Conservation (phyloP, 2,113 vertebrate species). For the Zosterops lateralis region DNA sequence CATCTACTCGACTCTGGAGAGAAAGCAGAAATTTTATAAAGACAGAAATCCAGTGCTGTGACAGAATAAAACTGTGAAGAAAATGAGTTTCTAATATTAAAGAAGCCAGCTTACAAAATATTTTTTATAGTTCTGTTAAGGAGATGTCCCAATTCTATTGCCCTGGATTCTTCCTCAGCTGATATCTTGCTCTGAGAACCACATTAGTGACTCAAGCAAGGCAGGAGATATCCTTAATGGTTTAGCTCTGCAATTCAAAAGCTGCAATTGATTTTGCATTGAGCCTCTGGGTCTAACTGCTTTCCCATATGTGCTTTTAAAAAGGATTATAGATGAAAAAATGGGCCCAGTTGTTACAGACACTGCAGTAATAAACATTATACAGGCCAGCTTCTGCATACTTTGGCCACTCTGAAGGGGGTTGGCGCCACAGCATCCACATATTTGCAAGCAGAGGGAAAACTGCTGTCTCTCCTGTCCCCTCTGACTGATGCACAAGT, state of each 20-base stretch:
- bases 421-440: neutral
- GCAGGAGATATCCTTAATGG: neutral
- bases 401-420: neutral
- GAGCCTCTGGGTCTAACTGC: neutral
- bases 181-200: neutral
- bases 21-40: neutral
- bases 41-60: neutral
- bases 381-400: neutral
- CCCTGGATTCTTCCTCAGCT: neutral
- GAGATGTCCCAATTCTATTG: neutral
- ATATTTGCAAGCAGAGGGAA: neutral
- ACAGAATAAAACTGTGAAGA: neutral
- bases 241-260: neutral
- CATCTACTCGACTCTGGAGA: constrained; percentile 24
- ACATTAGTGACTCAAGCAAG: neutral
- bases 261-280: neutral
- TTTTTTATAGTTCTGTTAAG: neutral
- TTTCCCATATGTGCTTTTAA: neutral
- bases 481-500: neutral
- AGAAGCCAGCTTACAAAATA: neutral
- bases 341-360: neutral
- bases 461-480: neutral
- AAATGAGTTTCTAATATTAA: neutral
- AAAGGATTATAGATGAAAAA: neutral
- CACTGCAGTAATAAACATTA: neutral